Conservation (phyloP, 2,113 vertebrate genomes). For the Pardalotus punctatus region DNA sequence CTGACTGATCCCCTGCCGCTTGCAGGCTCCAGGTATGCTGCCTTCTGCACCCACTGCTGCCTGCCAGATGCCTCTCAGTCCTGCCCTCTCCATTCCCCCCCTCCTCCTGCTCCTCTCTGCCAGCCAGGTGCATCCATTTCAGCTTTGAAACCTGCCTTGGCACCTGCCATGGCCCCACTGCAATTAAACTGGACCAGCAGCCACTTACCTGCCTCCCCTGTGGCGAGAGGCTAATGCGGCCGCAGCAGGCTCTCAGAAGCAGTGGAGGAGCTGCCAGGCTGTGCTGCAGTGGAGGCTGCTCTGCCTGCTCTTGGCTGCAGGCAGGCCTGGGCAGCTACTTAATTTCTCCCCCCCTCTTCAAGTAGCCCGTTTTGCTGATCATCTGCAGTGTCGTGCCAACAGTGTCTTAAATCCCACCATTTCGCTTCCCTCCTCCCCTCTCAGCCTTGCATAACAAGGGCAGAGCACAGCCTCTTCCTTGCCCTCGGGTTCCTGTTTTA, state of each 20-base stretch:
- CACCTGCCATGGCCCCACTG: neutral
- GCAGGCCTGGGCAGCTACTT: slow-evolving; percentile 11
- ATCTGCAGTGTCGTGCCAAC: slow-evolving; percentile 68
- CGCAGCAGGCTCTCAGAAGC: fast-evolving
- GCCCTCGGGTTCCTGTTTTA: slow-evolving; percentile 18
- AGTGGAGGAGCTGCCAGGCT: neutral
- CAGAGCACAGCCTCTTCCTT: slow-evolving; percentile 26
- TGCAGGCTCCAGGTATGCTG: neutral
- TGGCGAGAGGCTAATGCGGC: fast-evolving
- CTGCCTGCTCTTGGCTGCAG: neutral
- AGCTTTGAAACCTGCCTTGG: slow-evolving; percentile 44
- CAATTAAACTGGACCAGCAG: neutral
- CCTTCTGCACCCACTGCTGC: neutral
- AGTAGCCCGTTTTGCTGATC: slow-evolving; percentile 55
- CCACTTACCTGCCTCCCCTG: neutral
- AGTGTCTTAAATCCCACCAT: slow-evolving; percentile 74
- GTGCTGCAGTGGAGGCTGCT: neutral
- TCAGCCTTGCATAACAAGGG: slow-evolving; percentile 30
- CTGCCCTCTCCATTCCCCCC: neutral
- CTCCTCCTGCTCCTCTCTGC: neutral
- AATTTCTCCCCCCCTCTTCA: neutral
- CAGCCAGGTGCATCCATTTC: neutral
- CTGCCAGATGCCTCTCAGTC: neutral
- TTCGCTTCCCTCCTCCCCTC: slow-evolving; percentile 36
- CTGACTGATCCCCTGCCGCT: fast-evolving